Percentiles rank a stretch among this genome's conserved stretches.
Conservation (phyloP, 2,797 vertebrate species). For the Lacerta agilis region DNA sequence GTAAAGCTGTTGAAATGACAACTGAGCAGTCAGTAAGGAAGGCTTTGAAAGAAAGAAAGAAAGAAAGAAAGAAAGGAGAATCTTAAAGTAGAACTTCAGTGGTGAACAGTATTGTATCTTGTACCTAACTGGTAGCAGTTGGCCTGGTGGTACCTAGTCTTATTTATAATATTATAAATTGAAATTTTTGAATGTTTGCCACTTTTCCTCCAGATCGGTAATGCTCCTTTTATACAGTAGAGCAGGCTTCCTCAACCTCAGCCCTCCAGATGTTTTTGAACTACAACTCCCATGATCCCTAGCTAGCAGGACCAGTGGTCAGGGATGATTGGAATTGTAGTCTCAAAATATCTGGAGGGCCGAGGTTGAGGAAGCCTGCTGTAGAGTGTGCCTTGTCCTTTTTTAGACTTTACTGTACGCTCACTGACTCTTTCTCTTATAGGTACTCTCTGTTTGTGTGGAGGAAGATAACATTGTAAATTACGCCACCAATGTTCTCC, state of each 20-base stretch:
- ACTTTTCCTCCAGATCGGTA: background rate
- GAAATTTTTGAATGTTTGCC: background rate
- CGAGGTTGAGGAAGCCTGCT: background rate
- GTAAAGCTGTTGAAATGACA: background rate
- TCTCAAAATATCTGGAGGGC: no score
- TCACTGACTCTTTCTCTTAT: constrained; percentile 34
- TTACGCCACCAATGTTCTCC: constrained; percentile 89
- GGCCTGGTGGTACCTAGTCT: background rate
- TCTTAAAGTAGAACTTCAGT: background rate
- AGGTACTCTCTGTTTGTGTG: constrained; percentile 95
- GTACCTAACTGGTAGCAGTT: background rate
- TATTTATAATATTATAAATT: background rate
- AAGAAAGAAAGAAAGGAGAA: no score
- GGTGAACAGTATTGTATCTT: background rate
- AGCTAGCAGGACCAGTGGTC: no score
- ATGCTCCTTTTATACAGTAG: background rate
- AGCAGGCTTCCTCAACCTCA: no score
- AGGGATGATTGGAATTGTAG: no score
- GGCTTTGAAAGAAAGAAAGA: no score
- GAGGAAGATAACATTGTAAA: constrained; percentile 96
- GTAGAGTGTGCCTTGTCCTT: background rate
- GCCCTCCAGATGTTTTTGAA: no score
- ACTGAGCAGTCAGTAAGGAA: background rate
- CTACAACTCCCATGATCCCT: no score
- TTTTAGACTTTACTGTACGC: background rate